Evolutionary conservation across 2,888 invertebrate genomes (phyloP).

Genomic region (Diabrotica balteata): DNA sequence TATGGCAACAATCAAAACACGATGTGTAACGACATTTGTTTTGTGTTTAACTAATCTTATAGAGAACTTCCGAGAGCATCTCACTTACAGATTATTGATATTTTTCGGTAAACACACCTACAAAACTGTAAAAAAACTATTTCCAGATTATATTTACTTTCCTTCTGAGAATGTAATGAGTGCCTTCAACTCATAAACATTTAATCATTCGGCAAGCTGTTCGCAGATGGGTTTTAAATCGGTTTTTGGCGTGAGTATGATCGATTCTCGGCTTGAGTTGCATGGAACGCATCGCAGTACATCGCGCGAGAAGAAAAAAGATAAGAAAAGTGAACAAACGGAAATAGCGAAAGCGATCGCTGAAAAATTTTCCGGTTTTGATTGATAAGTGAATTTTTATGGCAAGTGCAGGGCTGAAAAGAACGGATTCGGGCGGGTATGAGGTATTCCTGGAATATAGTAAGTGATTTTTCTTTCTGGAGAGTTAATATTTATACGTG

Average conservation of each 20-base stretch:
- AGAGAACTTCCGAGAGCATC: no score
- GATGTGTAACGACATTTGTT: no score
- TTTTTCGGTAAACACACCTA: no score
- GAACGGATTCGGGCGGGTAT: conserved; percentile 72
- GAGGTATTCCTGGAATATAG: conserved; percentile 75
- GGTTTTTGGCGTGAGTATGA: conserved; percentile 16
- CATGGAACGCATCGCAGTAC: conserved; percentile 1
- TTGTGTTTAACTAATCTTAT: no score
- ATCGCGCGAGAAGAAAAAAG: background rate
- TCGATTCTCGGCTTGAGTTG: conserved; percentile 13
- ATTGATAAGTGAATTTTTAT: conserved; percentile 16
- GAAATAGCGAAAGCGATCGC: background rate
- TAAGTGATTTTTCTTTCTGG: conserved; percentile 57
- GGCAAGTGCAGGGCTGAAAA: conserved; percentile 65
- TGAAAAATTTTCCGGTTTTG: background rate
- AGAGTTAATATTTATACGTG: no score
- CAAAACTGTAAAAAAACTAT: no score
- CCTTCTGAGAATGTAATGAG: conserved; percentile 7
- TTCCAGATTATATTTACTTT: background rate
- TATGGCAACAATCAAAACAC: no score
- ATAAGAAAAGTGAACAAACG: conserved; percentile 3
- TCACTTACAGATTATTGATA: no score
- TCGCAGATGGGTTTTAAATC: conserved; percentile 17
- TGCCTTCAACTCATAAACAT: conserved; percentile 15
- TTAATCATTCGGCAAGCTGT: conserved; percentile 12